These are phyloP conservation scores for Cosmia trapezina DNA, from an alignment of 2,888 invertebrate species.

Conservation along the genomic window DNA sequence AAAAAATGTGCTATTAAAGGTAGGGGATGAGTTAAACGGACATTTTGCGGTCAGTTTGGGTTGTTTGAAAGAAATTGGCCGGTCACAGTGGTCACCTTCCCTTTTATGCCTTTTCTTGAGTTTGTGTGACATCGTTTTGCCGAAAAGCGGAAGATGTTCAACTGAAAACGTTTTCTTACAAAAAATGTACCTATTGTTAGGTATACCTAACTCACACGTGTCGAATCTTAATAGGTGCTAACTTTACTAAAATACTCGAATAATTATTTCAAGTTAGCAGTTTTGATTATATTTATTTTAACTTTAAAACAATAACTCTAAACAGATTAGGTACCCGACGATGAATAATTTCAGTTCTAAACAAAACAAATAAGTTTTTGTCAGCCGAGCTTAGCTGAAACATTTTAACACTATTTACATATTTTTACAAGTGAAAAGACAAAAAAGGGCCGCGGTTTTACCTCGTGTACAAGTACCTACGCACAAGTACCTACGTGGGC, in stretches of 20 bases:
- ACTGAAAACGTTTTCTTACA: slow-evolving; percentile 7
- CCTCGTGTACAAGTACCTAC: slow-evolving; percentile 35
- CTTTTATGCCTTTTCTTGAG: slow-evolving; percentile 8
- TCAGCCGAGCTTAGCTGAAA: slow-evolving; percentile 39
- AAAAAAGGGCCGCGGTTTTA: slow-evolving; percentile 48
- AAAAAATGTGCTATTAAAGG: slow-evolving; percentile 43
- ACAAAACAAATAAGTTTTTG: slow-evolving; percentile 27
- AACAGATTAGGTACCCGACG: background rate
- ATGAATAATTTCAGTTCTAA: slow-evolving; percentile 21
- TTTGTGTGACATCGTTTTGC: slow-evolving; percentile 20
- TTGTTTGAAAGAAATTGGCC: slow-evolving; percentile 37
- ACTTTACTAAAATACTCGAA: background rate
- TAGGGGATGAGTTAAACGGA: slow-evolving; percentile 9
- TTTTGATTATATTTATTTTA: slow-evolving; percentile 1
- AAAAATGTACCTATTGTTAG: background rate
- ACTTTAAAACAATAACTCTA: background rate
- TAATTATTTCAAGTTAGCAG: too few relatives aligned
- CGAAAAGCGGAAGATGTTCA: slow-evolving; percentile 19
- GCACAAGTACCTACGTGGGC: slow-evolving; percentile 12
- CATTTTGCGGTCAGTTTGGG: slow-evolving; percentile 38
- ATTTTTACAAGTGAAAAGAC: slow-evolving; percentile 56
- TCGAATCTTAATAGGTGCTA: background rate
- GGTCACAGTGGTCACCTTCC: slow-evolving; percentile 24
- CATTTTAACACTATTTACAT: slow-evolving; percentile 61
- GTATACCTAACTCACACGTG: background rate